Evolutionary conservation across 1,140 invertebrate genomes (phyloP), one percentile per base, ranked within the genome.

Genomic region (Saccostrea cuccullata): DNA sequence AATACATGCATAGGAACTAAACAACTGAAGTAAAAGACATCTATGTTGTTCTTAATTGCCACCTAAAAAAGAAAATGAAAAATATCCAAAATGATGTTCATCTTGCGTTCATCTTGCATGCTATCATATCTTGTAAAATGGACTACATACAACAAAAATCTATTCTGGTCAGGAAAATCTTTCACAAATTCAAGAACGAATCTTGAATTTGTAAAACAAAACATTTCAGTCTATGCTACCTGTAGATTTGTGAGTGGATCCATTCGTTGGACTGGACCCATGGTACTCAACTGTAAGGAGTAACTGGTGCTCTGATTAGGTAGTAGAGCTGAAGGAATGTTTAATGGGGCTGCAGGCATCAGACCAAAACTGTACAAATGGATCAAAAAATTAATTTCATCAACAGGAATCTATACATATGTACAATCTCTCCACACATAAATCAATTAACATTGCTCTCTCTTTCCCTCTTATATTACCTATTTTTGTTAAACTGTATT

Each of bases 401-500:
- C 17, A 82, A 47, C 26, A 15, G 4, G 13, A 20, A 40, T 82
- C 23, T 82, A 47, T 36, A n/a, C n/a, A n/a, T n/a, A 60, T 60
- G 13, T 60, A 60, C 13, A 13, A 60, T 64, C 5, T 47, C 47
- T 47, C 0, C 5, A 6, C 0, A 47, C 47, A 47, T 20, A 64
- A 64, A 64, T 20, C 15, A 64, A 20, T n/a, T 20, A 17, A 64
- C 5, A 64, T 20, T 20, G 17, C 58, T 20, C 5, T 64, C 4
- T 20, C 17, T 20, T 2, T 20, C n/a, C 1, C n/a, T 13, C 13
- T 23, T 13, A 26, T 47, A 82, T 90, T 93, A 96, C 96, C 96
- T 97, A 95, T 99, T 99, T 95, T 99, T 99, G 95, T 99, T 99
- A 90, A 99, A 97, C 94, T 99, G 99, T 94, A 99, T 98, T 55